Evolutionary conservation across 2,113 vertebrate genomes (phyloP).

Genomic region (cattle (Bos taurus)): DNA sequence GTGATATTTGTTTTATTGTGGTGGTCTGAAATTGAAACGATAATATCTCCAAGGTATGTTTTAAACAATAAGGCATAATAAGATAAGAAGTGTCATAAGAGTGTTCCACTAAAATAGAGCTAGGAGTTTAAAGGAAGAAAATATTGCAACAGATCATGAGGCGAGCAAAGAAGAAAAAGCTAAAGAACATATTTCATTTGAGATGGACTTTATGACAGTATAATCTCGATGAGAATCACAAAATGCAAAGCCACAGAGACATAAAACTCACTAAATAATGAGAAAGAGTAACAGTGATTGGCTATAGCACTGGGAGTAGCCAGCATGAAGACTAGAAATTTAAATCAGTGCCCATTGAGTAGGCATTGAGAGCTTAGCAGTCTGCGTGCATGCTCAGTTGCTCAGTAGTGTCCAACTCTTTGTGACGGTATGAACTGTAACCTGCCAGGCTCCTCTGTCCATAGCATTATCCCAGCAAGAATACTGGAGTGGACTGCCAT

Average conservation of each 20-base stretch:
- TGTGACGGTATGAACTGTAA: neutral
- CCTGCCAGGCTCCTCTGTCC: neutral
- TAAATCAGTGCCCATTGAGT: neutral
- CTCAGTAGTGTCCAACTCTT: neutral
- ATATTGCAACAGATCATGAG: neutral
- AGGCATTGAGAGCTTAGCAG: neutral
- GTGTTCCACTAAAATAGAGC: neutral
- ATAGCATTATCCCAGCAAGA: neutral
- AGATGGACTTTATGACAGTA: neutral
- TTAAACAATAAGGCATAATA: neutral
- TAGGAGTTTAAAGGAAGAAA: neutral
- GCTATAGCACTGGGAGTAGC: neutral
- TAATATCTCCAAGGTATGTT: neutral
- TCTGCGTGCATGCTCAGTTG: neutral
- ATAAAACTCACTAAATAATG: neutral
- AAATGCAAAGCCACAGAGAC: neutral
- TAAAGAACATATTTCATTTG: neutral
- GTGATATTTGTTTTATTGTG: neutral
- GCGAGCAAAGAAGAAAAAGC: neutral
- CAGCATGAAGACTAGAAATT: neutral
- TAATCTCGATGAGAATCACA: neutral
- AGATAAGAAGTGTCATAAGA: neutral
- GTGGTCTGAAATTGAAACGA: neutral
- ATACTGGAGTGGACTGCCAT: neutral
- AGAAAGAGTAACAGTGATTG: neutral